Conservation (phyloP, 1,140 invertebrate species). For the Battus philenor region DNA sequence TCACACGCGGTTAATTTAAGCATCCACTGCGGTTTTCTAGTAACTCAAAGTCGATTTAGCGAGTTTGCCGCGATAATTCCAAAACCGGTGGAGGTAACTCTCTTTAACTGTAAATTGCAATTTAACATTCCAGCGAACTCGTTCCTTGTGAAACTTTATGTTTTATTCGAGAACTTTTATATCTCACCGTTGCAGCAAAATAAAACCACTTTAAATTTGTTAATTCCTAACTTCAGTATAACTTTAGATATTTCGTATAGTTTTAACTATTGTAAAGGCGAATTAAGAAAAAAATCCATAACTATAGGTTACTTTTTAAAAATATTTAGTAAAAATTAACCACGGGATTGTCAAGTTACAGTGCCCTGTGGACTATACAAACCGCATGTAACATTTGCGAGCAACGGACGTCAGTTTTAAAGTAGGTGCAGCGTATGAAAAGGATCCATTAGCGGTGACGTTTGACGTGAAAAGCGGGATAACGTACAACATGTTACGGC, state of each 20-base stretch:
- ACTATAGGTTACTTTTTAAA: too few species aligned
- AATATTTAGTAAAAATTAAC: too few species aligned
- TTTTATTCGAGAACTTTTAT: too few species aligned
- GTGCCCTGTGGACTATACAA: neutral
- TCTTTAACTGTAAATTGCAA: constrained; percentile 7
- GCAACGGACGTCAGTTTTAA: neutral
- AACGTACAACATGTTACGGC: neutral
- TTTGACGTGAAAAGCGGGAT: constrained; percentile 8
- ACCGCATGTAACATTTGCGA: constrained; percentile 11
- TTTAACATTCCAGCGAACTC: neutral
- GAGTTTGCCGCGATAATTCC: neutral
- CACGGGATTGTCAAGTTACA: too few species aligned
- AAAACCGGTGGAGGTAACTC: neutral
- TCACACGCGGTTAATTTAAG: too few species aligned
- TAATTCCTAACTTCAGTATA: neutral
- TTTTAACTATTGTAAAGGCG: neutral
- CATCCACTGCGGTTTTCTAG: neutral
- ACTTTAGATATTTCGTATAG: neutral
- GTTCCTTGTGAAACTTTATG: too few species aligned
- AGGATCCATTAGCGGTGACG: constrained; percentile 13
- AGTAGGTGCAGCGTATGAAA: constrained; percentile 1
- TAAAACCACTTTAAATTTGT: too few species aligned
- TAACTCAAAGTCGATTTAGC: neutral
- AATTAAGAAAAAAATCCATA: neutral
- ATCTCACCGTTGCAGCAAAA: too few species aligned